Evolutionary conservation across 2,113 vertebrate species (phyloP).

Genomic region (Zosterops japonicus): DNA sequence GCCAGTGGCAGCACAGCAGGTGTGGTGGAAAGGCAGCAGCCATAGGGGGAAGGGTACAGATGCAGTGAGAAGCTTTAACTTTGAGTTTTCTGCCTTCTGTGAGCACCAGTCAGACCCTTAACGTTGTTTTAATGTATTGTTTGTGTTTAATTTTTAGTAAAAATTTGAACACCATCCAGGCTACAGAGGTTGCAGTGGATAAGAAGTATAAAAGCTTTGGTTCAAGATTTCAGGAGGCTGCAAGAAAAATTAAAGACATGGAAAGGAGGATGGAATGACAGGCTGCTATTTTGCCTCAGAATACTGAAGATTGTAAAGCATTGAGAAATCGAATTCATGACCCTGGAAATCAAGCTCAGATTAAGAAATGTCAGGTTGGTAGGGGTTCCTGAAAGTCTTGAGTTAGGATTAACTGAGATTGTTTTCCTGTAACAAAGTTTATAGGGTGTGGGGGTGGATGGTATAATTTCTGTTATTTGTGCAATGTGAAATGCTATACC

Average conservation of each 20-base stretch:
- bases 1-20: neutral
- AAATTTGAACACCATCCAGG: constrained; percentile 73
- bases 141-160: constrained; percentile 82
- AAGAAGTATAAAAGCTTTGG: constrained; percentile 75
- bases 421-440: neutral
- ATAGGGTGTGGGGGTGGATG: constrained; percentile 32
- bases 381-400: constrained; percentile 48
- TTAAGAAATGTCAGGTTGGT: constrained; percentile 82
- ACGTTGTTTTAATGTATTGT: constrained; percentile 74
- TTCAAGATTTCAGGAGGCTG: constrained; percentile 71
- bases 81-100: constrained; percentile 25
- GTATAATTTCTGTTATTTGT: neutral
- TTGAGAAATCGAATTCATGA: constrained; percentile 78
- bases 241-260: constrained; percentile 72
- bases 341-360: constrained; percentile 72
- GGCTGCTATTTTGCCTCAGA: constrained; percentile 73
- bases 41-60: neutral
- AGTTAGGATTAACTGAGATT: constrained; percentile 9
- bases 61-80: constrained; percentile 30
- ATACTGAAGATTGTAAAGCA: constrained; percentile 74
- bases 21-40: neutral
- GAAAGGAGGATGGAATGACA: constrained; percentile 73
- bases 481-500: neutral
- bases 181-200: constrained; percentile 73
- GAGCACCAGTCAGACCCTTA: constrained; percentile 28